Percentiles rank a stretch among this genome's conserved stretches.
Conservation (phyloP, 1,140 invertebrate genomes). For the Zophobas atratus region DNA sequence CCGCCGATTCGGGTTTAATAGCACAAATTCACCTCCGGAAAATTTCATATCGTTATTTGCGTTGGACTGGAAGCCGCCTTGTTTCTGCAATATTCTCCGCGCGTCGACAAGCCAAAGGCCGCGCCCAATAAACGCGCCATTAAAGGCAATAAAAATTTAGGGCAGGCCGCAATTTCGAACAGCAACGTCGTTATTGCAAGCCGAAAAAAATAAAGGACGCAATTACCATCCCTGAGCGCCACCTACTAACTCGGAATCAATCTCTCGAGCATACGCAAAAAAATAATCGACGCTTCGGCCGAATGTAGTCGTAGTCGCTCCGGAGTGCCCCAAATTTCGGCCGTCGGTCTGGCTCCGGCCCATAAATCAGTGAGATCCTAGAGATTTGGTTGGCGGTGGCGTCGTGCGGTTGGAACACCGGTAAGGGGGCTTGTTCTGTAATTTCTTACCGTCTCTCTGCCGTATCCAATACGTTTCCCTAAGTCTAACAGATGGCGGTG, state of each 20-base stretch:
- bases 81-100: conserved; percentile 2
- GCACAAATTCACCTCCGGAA: background rate
- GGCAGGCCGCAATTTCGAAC: background rate
- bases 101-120: too few species aligned
- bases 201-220: too few species aligned
- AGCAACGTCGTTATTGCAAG: background rate
- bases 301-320: background rate
- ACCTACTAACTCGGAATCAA: background rate
- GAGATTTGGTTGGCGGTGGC: conserved; percentile 36
- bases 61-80: background rate
- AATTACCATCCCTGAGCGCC: too few species aligned
- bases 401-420: conserved; percentile 38
- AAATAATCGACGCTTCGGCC: background rate
- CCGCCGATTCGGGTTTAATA: background rate
- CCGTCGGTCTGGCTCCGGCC: conserved; percentile 19
- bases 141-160: too few species aligned
- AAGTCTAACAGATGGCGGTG: conserved; percentile 32
- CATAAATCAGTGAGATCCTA: conserved; percentile 32
- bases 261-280: background rate
- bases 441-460: conserved; percentile 26
- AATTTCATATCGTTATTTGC: background rate
- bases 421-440: conserved; percentile 18
- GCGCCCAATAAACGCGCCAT: too few species aligned
- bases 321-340: background rate
- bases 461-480: conserved; percentile 25